phyloP scores from a whole-genome alignment of 2,113 vertebrate species.

The Varanus salvator region DNA sequence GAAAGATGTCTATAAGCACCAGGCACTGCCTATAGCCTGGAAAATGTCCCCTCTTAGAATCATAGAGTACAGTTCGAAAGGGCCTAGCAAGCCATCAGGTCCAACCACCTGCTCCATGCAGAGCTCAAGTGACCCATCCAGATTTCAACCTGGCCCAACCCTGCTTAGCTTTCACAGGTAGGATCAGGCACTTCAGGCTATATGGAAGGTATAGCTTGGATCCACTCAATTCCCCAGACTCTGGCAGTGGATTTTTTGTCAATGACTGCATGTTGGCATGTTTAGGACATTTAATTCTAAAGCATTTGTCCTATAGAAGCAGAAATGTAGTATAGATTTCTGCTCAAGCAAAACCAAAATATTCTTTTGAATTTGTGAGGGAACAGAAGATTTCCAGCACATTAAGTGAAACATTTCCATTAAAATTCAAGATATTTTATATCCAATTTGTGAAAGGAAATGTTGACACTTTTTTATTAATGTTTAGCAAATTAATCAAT shows the following conservation, averaged over 20 bases:
- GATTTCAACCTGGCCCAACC: too few species aligned
- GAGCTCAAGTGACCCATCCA: too few species aligned
- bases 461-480: constrained; percentile 17
- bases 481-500: constrained; percentile 50
- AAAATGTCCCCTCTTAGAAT: too few species aligned
- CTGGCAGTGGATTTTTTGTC: background rate
- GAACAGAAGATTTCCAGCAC: background rate
- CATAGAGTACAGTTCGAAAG: too few species aligned
- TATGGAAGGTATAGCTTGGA: too few species aligned
- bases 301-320: background rate
- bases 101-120: too few species aligned
- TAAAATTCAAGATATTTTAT: constrained; percentile 31
- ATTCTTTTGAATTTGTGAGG: constrained; percentile 3
- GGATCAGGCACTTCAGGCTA: too few species aligned
- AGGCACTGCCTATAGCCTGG: too few species aligned
- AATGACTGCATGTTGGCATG: background rate
- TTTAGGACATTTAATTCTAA: background rate
- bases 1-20: background rate
- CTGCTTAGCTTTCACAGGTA: too few species aligned
- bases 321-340: background rate
- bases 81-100: too few species aligned
- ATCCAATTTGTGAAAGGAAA: constrained; percentile 16
- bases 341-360: background rate
- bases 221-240: too few species aligned
- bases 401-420: constrained; percentile 24